These are phyloP conservation scores for Sebastes diploproa DNA, from an alignment of 2,797 vertebrate species.

Conservation along the genomic window DNA sequence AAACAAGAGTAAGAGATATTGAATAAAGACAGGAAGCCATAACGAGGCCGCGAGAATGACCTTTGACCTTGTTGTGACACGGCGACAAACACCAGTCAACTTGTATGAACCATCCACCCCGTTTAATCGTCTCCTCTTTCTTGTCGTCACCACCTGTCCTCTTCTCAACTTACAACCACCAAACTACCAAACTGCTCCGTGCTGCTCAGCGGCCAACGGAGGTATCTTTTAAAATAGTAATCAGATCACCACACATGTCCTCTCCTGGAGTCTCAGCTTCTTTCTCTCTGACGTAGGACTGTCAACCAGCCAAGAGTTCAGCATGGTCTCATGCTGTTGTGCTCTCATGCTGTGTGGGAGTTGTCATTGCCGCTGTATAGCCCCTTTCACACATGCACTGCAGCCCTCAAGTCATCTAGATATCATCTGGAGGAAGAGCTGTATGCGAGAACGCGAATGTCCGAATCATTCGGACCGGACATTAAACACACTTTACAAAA, in stretches of 20 bases:
- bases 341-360: not conserved
- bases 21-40: not conserved
- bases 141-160: not conserved
- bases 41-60: not conserved
- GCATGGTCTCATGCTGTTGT: too few species aligned
- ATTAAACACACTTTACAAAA: not conserved
- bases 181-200: not conserved
- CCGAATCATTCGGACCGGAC: not conserved
- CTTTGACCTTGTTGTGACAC: constrained; percentile 15
- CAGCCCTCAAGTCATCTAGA: not conserved
- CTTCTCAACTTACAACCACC: not conserved
- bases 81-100: not conserved
- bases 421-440: not conserved
- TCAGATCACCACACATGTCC: too few species aligned
- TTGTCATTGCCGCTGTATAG: too few species aligned
- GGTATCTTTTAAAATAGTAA: too few species aligned
- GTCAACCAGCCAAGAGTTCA: too few species aligned
- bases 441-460: not conserved
- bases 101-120: not conserved
- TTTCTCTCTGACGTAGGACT: not conserved
- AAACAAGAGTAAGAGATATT: not conserved
- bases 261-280: not conserved
- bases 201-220: not conserved
- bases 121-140: not conserved
- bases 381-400: not conserved